These are phyloP conservation scores for Lagocephalus sceleratus DNA, from an alignment of 2,797 vertebrate genomes.

Conservation along the genomic window DNA sequence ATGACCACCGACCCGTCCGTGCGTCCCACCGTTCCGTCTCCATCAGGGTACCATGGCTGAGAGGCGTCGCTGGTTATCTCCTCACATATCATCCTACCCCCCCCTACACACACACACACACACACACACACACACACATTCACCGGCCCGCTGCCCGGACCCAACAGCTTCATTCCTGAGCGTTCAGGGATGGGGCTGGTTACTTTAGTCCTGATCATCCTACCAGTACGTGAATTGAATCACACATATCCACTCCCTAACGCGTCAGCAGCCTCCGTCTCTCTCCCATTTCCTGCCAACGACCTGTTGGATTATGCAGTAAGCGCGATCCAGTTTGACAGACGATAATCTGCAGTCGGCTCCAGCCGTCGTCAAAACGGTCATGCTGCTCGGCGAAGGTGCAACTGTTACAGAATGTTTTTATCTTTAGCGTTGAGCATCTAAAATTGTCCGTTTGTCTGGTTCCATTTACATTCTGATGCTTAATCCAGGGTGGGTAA, in stretches of 20 bases:
- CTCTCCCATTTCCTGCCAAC: too few species aligned
- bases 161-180: slow-evolving; percentile 19
- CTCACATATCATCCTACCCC: slow-evolving; percentile 36
- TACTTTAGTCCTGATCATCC: too few species aligned
- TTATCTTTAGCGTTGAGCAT: neutral
- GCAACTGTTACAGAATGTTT: too few species aligned
- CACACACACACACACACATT: slow-evolving; percentile 26
- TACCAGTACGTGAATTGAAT: too few species aligned
- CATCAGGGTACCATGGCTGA: slow-evolving; percentile 58
- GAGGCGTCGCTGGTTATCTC: slow-evolving; percentile 65
- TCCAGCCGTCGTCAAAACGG: too few species aligned
- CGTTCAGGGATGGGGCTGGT: neutral
- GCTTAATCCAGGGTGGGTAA: slow-evolving; percentile 70
- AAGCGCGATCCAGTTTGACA: too few species aligned
- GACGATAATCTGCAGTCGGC: too few species aligned
- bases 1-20: too few species aligned
- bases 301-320: too few species aligned
- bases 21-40: slow-evolving; percentile 23
- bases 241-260: too few species aligned
- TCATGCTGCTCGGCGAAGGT: too few species aligned
- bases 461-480: slow-evolving; percentile 29
- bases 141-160: neutral
- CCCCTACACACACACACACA: slow-evolving; percentile 32
- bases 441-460: neutral
- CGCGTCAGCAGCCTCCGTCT: too few species aligned